A percentile compares a stretch with the other conserved stretches of the same genome.
phyloP scores from a whole-genome alignment of 2,113 vertebrate species.

The Cynocephalus volans region DNA sequence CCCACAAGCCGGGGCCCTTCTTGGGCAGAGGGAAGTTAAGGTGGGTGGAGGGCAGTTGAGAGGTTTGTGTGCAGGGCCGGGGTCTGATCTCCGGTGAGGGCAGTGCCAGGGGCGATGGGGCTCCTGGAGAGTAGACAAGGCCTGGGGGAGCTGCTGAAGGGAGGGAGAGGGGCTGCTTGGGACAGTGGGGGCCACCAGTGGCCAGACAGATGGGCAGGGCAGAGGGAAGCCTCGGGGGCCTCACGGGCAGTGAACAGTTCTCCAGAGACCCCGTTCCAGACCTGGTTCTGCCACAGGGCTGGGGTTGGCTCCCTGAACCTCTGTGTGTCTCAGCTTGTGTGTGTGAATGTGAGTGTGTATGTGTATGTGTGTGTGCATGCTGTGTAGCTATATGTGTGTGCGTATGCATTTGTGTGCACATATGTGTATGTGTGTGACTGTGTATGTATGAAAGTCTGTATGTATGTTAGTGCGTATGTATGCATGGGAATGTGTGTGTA shows the following conservation, averaged over 20 bases:
- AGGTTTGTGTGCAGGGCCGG: not conserved
- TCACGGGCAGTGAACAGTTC: no score
- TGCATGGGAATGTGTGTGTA: not conserved
- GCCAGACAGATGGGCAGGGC: not conserved
- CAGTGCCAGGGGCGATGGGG: not conserved
- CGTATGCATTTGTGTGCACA: fast-evolving
- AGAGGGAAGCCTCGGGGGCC: not conserved
- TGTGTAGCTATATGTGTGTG: not conserved
- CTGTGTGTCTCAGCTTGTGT: not conserved
- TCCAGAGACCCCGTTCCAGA: not conserved
- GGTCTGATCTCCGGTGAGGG: not conserved
- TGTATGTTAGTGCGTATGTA: not conserved
- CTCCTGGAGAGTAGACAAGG: not conserved
- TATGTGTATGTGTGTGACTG: fast-evolving
- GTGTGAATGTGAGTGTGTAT: no score
- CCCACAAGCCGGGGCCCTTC: not conserved
- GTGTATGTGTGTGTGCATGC: no score
- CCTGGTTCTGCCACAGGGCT: not conserved
- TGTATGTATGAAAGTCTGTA: no score
- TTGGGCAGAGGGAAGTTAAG: not conserved
- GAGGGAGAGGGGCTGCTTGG: not conserved
- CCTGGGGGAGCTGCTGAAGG: no score
- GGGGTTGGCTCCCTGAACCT: not conserved
- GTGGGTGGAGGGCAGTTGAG: not conserved
- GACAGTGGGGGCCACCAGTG: not conserved